These are phyloP conservation scores for Spodoptera littoralis DNA, from an alignment of 2,888 invertebrate genomes.

Conservation along the genomic window DNA sequence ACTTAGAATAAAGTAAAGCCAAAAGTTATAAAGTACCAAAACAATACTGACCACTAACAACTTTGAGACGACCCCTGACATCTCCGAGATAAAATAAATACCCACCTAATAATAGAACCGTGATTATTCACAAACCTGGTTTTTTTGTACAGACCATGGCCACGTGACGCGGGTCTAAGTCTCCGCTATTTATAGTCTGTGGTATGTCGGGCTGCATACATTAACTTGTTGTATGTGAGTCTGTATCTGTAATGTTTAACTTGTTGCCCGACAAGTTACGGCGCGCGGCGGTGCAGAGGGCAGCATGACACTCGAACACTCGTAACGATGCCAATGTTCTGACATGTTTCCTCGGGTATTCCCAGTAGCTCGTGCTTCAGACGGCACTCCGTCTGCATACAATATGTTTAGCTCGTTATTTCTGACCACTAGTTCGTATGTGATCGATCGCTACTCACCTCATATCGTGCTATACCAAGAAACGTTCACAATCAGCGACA, in stretches of 20 bases:
- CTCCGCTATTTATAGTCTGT: slow-evolving; percentile 23
- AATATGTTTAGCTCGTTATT: slow-evolving; percentile 3
- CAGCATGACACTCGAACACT: neutral
- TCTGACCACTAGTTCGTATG: slow-evolving; percentile 18
- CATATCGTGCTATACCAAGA: slow-evolving; percentile 25
- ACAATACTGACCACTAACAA: slow-evolving; percentile 1
- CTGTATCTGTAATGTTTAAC: slow-evolving; percentile 5
- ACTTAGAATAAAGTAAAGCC: too few relatives aligned
- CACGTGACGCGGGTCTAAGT: slow-evolving; percentile 18
- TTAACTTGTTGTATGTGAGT: slow-evolving; percentile 17
- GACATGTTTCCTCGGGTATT: slow-evolving; percentile 5
- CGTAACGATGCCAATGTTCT: neutral
- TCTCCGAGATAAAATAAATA: slow-evolving; percentile 27
- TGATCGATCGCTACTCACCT: too few relatives aligned
- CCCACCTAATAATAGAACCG: slow-evolving; percentile 33
- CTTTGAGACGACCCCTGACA: slow-evolving; percentile 31
- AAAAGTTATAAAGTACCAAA: too few relatives aligned
- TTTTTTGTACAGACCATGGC: slow-evolving; percentile 15
- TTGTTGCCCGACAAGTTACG: neutral
- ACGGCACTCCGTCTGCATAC: slow-evolving; percentile 2
- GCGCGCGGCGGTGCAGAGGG: neutral
- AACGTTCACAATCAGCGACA: slow-evolving; percentile 21
- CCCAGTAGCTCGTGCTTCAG: neutral
- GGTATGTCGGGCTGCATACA: slow-evolving; percentile 20
- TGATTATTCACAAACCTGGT: slow-evolving; percentile 25